Evolutionary conservation across 2,888 invertebrate genomes (phyloP), one percentile per base, ranked within the genome.

Genomic region (Mythimna pallens): DNA sequence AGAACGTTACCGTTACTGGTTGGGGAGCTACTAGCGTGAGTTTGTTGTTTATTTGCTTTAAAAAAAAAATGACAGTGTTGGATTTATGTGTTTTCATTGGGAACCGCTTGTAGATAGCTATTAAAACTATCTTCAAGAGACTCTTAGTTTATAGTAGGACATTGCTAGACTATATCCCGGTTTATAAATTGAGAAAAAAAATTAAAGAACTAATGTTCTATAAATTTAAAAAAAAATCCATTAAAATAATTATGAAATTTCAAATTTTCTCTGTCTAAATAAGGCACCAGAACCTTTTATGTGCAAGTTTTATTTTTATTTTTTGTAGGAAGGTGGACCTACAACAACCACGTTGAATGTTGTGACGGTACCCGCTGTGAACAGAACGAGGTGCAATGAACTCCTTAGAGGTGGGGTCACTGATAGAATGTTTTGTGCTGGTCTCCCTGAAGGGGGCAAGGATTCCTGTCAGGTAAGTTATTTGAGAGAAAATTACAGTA

Each of bases 1-100:
- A 91, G 0, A 70, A 89, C 9, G 77, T 94, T 0, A 76, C 88
- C 14, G 89, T 95, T 0, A 90, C 93, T 10, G 96, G 96, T 17
- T 96, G 95, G 95, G 96, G 95, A n/a, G 87, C 91, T 22, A 95
- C 93, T 30, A 81, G 86, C 22, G 95, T 95, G 86, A 92, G 93
- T 81, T 63, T 36, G 54, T 57, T 40, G 8, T 55, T 70, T 40
- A 30, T 22, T 73, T 22, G 3, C 20, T 30, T 43, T 43, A 14
- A 43, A 43, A 55, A 25, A 34, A 57, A 50, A 20, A 7, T 22
- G 10, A 12, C 14, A 25, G 25, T 55, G 14, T 25, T 55, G 25
- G 6, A 14, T 22, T 55, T 6, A 12, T 55, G 9, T 14, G 12
- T 25, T 55, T 25, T 55, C 12, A 25, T 25, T 55, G 10, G 52